phyloP scores from a whole-genome alignment of 2,113 vertebrate genomes.

The Dendropsophus ebraccatus region DNA sequence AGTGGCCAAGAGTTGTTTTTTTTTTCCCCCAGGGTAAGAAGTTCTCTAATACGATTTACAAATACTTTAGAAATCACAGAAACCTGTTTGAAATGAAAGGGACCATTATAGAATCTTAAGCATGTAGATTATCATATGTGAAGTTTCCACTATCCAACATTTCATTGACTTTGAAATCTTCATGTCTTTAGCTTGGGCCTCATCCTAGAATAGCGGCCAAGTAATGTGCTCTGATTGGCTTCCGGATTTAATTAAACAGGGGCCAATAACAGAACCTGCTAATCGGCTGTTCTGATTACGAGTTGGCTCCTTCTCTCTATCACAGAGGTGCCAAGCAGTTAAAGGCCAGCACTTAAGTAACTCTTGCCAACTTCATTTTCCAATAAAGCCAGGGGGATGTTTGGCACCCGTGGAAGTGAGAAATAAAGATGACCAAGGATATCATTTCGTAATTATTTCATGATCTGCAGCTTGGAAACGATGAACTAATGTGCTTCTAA shows the following conservation, averaged over 20 bases:
- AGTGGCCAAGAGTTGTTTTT: too few species aligned
- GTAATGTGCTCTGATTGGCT: slow-evolving; percentile 29
- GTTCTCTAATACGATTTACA: too few species aligned
- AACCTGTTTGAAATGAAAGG: too few species aligned
- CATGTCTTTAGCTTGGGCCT: not conserved
- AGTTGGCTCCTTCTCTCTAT: slow-evolving; percentile 9
- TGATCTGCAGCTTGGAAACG: slow-evolving; percentile 14
- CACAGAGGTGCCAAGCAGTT: slow-evolving; percentile 19
- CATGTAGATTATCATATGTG: not conserved
- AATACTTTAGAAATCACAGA: too few species aligned
- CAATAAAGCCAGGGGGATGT: not conserved
- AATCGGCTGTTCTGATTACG: slow-evolving; percentile 28
- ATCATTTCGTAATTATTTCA: not conserved
- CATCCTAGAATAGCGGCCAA: not conserved
- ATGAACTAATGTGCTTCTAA: slow-evolving; percentile 18
- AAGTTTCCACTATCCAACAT: not conserved
- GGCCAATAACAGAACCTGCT: slow-evolving; percentile 17
- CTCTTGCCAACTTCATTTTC: slow-evolving; percentile 35
- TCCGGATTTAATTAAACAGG: slow-evolving; percentile 34
- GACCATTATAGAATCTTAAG: too few species aligned
- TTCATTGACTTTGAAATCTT: not conserved
- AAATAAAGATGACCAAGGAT: slow-evolving; percentile 31
- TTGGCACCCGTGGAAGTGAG: slow-evolving; percentile 9
- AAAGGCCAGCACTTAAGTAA: slow-evolving; percentile 24
- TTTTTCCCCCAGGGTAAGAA: too few species aligned